Evolutionary conservation across 2,113 vertebrate genomes (phyloP), one percentile per base, ranked within the genome.

Genomic region (Apistogramma diplotaenia): DNA sequence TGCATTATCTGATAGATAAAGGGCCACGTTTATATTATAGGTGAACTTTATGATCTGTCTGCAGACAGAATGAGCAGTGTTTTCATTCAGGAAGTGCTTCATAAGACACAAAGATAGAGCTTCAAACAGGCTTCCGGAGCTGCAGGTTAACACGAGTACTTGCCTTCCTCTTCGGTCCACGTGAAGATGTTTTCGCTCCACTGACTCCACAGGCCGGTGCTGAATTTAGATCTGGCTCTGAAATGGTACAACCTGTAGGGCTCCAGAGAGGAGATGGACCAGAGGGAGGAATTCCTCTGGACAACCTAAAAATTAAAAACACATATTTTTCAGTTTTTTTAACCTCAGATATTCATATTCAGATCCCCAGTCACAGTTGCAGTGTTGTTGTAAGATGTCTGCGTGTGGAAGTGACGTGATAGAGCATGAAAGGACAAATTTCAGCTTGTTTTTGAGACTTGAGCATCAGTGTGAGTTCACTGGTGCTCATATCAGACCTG

Each of bases 161-260:
- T 75, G 94, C 95, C 92, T 73, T 95, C 95, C 78, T 96, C 95
- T 67, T 94, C 59, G 19, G 95, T 96, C 83, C 49, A 57, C 37
- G 10, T 59, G 8, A 57, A 60, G 10, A 78, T 13, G 16, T 6
- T 54, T 7, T 21, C 5, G 70, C 94, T 95, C 95, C 94, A 95
- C 29, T 86, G 56, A 6, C 95, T 95, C 95, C 95, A 96, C 27
- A 89, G 27, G 6, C 94, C 95, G 1, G 40, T 86, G 13, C 9
- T 85, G 31, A 89, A 89, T 43, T 81, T 93, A 60, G 89, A 79
- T 61, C 93, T 89, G 78, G 87, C 91, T 85, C 91, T 94, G 86
- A 94, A 94, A n/a, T 61, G 27, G 83, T 93, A 92, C 73, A 62
- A 13, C 2, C 4, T 87, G 78, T 82, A 87, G 6, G 93, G 92